Evolutionary conservation across 2,113 vertebrate genomes (phyloP).

Genomic region (Cyprinodon variegatus): DNA sequence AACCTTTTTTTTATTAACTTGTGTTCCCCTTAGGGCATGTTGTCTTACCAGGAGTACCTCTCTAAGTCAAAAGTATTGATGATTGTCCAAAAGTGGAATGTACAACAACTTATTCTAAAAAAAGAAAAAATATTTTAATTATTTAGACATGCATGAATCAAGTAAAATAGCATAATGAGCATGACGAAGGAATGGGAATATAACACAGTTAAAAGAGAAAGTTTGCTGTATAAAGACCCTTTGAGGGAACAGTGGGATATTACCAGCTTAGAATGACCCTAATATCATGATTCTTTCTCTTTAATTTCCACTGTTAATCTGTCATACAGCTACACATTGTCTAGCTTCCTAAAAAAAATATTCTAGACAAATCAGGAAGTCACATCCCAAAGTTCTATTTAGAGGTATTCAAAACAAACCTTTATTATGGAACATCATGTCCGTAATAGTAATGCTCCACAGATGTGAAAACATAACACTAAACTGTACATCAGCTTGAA

Average conservation of each 20-base stretch:
- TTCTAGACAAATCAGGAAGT: slow-evolving; percentile 35
- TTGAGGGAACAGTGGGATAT: slow-evolving; percentile 27
- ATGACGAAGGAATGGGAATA: too few species aligned
- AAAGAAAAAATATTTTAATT: too few species aligned
- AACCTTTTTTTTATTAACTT: too few species aligned
- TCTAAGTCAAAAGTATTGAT: too few species aligned
- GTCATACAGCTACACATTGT: slow-evolving; percentile 48
- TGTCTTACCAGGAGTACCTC: too few species aligned
- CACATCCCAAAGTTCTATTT: slow-evolving; percentile 32
- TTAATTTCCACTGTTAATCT: slow-evolving; percentile 46
- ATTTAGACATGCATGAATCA: too few species aligned
- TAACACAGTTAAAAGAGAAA: too few species aligned
- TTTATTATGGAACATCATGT: slow-evolving; percentile 2
- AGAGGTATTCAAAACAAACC: slow-evolving; percentile 40
- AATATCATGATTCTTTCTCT: slow-evolving; percentile 45
- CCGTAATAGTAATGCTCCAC: slow-evolving; percentile 1
- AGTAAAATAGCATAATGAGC: too few species aligned
- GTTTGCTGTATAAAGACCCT: too few species aligned
- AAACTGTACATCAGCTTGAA: not conserved
- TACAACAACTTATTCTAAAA: too few species aligned
- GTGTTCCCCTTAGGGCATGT: too few species aligned
- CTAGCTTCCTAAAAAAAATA: slow-evolving; percentile 25
- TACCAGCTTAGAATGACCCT: slow-evolving; percentile 40
- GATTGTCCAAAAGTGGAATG: too few species aligned
- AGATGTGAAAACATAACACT: slow-evolving; percentile 31